Base-by-base conservation (phyloP, 2,888 invertebrate genomes). In the Nebria brevicollis region DNA sequence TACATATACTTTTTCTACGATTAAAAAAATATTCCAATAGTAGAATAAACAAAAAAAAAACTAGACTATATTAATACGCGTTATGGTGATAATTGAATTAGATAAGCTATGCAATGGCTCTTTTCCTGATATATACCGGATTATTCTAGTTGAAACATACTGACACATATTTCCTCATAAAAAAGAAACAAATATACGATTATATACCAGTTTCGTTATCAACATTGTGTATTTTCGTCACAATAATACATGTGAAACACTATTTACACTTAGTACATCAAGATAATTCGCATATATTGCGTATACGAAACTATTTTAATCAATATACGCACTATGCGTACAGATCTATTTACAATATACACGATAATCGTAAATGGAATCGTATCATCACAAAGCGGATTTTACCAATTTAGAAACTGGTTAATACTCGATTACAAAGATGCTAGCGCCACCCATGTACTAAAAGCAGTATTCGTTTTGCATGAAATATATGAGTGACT, bases 201-300 rank as follows among this genome's bases (percentile, higher is more conserved):
- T 77, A 34, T 54, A 78, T 78, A 78, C 77, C 42, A 78, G 78
- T 78, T 54, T 78, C 15, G 73, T 78, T 78, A 78, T 78, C 78
- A 73, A 26, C n/a, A 66, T 15, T 11, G 77, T 77, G 68, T 77
- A 42, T 77, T 77, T 68, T 70, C 77, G 43, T 77, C 54, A 54
- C 54, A 54, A 11, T 13, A 54, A 54, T 11, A 11, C 0, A 20
- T 20, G 20, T 20, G 20, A 20, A 20, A 11, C 4, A 54, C 54
- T 54, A 54, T 54, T 54, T 54, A 5, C 7, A 54, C 54, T 54
- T 54, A 11, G 8, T 54, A 13, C 2, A 54, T 54, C 54, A 54
- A 54, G 54, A 54, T 54, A 11, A 3, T 54, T 54, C 54, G 13
- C 54, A 54, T 54, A 11, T 54, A 54, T 54, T 43, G 43, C 43